These are phyloP conservation scores for Cichladusa arquata DNA, from an alignment of 2,113 vertebrate genomes.

Conservation along the genomic window DNA sequence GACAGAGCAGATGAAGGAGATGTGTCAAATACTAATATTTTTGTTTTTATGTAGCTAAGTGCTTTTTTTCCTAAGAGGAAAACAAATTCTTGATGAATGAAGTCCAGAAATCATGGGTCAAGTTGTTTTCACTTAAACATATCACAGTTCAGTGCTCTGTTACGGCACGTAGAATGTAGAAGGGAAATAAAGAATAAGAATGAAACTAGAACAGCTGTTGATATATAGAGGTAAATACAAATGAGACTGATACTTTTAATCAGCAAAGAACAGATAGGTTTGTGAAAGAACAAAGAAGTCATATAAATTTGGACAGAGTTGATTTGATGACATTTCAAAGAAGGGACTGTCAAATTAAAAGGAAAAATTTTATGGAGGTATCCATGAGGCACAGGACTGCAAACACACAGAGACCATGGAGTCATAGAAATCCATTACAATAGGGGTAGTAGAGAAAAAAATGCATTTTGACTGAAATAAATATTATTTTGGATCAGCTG, in stretches of 20 bases:
- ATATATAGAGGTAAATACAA: not conserved
- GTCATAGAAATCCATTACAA: not conserved
- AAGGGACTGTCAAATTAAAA: not conserved
- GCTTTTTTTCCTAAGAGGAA: not conserved
- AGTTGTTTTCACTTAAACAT: not conserved
- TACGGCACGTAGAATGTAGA: not conserved
- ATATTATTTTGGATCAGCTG: not conserved
- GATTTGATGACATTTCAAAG: not conserved
- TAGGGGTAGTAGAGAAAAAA: not conserved
- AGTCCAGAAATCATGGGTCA: not conserved
- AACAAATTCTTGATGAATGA: not conserved
- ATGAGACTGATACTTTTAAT: not conserved
- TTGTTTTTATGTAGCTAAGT: not conserved
- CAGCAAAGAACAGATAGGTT: not conserved
- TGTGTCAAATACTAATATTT: not conserved
- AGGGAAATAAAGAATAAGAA: not conserved
- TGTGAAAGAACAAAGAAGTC: not conserved
- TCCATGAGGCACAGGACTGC: not conserved
- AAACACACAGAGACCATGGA: not conserved
- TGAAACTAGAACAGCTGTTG: not conserved
- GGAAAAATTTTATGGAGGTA: not conserved
- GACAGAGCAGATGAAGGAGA: not conserved
- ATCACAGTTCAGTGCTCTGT: not conserved
- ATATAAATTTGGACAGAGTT: not conserved
- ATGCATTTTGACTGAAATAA: not conserved